Percentiles rank a stretch among this genome's conserved stretches.
phyloP scores from a whole-genome alignment of 2,888 invertebrate species.

The Nineta flava region DNA sequence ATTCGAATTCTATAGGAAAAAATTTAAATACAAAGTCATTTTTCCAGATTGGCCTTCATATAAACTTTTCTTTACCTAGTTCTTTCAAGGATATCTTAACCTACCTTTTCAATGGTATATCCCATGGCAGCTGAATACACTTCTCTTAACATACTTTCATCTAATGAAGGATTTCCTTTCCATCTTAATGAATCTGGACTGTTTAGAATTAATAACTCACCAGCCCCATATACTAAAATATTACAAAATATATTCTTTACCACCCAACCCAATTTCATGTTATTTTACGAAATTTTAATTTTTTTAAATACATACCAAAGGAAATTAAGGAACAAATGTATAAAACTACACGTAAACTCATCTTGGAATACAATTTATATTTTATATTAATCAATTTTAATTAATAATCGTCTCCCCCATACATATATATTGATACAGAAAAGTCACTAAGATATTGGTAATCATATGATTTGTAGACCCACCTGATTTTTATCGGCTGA shows the following conservation, averaged over 20 bases:
- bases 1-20: slow-evolving; percentile 33
- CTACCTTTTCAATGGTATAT: slow-evolving; percentile 52
- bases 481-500: too few species aligned
- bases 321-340: too few species aligned
- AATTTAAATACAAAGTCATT: slow-evolving; percentile 1
- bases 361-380: too few species aligned
- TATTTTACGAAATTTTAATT: not conserved
- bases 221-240: slow-evolving; percentile 36
- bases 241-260: too few species aligned
- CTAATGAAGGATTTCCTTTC: slow-evolving; percentile 42
- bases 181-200: slow-evolving; percentile 52
- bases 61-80: not conserved
- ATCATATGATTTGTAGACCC: too few species aligned
- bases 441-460: too few species aligned
- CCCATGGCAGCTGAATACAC: slow-evolving; percentile 56
- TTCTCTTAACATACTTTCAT: slow-evolving; percentile 50
- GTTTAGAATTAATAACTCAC: slow-evolving; percentile 52
- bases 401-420: too few species aligned
- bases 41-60: not conserved
- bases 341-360: too few species aligned
- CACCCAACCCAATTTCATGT: too few species aligned
- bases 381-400: too few species aligned
- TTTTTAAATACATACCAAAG: not conserved
- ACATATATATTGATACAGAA: too few species aligned
- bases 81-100: slow-evolving; percentile 7